phyloP scores from a whole-genome alignment of 1,140 invertebrate genomes.

The Drosophila murphyi region DNA sequence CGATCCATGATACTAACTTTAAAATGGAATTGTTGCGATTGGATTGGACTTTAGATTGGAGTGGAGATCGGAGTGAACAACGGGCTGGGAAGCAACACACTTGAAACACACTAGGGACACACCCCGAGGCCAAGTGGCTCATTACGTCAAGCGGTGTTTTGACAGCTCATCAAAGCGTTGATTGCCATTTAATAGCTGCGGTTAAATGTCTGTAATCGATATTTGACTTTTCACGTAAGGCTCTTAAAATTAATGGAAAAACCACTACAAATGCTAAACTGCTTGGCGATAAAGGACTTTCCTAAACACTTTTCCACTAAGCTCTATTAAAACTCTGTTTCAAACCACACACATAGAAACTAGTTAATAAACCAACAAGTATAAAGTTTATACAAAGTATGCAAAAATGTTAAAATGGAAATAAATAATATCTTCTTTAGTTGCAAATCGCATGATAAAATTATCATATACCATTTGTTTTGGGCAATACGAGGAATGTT shows the following conservation, averaged over 20 bases:
- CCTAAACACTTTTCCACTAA: background rate
- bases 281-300: conserved; percentile 5
- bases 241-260: conserved; percentile 42
- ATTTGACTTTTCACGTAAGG: conserved; percentile 19
- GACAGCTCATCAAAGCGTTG: conserved; percentile 50
- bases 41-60: background rate
- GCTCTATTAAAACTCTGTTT: background rate
- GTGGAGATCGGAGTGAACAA: background rate
- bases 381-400: background rate
- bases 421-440: too few relatives aligned
- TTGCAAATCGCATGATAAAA: background rate
- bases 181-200: conserved; percentile 45
- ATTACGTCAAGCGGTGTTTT: conserved; percentile 40
- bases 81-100: background rate
- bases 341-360: background rate
- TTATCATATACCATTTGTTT: background rate
- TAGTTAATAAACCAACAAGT: too few relatives aligned
- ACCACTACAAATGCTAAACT: conserved; percentile 1
- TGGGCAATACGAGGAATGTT: background rate
- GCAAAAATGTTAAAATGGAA: too few relatives aligned
- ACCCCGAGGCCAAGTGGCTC: conserved; percentile 10
- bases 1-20: conserved; percentile 59
- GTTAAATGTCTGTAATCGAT: conserved; percentile 45
- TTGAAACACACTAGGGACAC: background rate
- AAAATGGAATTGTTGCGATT: conserved; percentile 32